phyloP scores from a whole-genome alignment of 1,140 invertebrate species.

The Sitophilus oryzae region DNA sequence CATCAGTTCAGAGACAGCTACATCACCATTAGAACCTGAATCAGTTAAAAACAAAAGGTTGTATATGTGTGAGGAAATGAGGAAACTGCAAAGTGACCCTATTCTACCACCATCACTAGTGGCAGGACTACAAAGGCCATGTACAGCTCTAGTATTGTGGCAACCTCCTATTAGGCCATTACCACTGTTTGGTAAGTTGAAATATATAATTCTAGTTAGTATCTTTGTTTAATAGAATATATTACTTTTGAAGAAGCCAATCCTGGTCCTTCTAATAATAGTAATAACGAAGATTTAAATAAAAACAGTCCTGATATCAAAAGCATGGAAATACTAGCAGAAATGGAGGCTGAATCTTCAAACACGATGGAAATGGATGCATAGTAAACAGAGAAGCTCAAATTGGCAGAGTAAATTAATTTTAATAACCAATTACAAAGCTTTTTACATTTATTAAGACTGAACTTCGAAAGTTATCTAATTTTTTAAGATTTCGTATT shows the following conservation, averaged over 20 bases:
- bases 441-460: neutral
- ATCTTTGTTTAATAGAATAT: too few species aligned
- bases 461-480: too few species aligned
- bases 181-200: conserved; percentile 6
- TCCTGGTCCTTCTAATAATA: too few species aligned
- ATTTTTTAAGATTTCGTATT: too few species aligned
- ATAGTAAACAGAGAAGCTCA: neutral
- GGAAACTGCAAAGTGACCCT: conserved; percentile 55
- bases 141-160: conserved; percentile 72
- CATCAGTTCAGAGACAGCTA: conserved; percentile 49
- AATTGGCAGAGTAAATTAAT: too few species aligned
- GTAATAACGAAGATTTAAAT: neutral
- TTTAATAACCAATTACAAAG: too few species aligned
- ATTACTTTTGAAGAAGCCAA: too few species aligned
- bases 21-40: conserved; percentile 33
- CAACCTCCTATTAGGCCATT: conserved; percentile 50
- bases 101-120: conserved; percentile 55
- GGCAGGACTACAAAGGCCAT: conserved; percentile 59
- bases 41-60: conserved; percentile 32
- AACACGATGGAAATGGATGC: neutral
- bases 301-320: neutral
- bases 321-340: neutral
- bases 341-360: neutral
- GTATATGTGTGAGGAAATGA: conserved; percentile 61
- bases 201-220: too few species aligned